Conservation (phyloP, 1,140 invertebrate species). For the Magallana gigas region DNA sequence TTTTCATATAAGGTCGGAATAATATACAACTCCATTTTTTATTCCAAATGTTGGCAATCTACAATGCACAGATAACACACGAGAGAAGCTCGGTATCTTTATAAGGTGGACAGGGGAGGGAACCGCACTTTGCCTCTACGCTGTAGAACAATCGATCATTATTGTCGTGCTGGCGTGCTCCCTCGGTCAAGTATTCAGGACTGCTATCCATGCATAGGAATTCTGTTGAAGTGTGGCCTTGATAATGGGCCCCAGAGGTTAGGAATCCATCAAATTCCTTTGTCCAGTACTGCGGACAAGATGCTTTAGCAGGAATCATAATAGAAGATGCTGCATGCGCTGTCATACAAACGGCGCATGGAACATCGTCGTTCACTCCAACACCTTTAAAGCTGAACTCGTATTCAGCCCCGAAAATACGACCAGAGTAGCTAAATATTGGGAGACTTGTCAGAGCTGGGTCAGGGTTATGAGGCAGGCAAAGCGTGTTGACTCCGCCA, state of each 20-base stretch:
- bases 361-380: slow-evolving; percentile 35
- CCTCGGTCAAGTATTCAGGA: slow-evolving; percentile 15
- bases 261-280: not conserved
- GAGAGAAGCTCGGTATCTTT: not conserved
- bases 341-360: slow-evolving; percentile 43
- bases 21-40: too few species aligned
- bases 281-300: slow-evolving; percentile 11
- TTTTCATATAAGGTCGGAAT: too few species aligned
- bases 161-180: not conserved
- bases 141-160: slow-evolving; percentile 43
- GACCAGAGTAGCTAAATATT: not conserved
- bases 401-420: slow-evolving; percentile 46
- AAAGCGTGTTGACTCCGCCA: not conserved
- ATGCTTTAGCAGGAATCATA: slow-evolving; percentile 21
- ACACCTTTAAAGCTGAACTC: slow-evolving; percentile 8
- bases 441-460: not conserved
- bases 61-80: slow-evolving; percentile 45
- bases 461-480: slow-evolving; percentile 47
- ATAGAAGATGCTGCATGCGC: not conserved
- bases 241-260: not conserved
- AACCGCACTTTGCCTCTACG: slow-evolving; percentile 34
- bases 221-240: not conserved
- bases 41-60: not conserved
- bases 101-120: slow-evolving; percentile 44
- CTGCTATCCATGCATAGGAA: slow-evolving; percentile 15